A percentile compares a stretch with the other conserved stretches of the same genome.
Evolutionary conservation across 2,797 vertebrate species (phyloP).

Genomic region (Ibycter americanus): DNA sequence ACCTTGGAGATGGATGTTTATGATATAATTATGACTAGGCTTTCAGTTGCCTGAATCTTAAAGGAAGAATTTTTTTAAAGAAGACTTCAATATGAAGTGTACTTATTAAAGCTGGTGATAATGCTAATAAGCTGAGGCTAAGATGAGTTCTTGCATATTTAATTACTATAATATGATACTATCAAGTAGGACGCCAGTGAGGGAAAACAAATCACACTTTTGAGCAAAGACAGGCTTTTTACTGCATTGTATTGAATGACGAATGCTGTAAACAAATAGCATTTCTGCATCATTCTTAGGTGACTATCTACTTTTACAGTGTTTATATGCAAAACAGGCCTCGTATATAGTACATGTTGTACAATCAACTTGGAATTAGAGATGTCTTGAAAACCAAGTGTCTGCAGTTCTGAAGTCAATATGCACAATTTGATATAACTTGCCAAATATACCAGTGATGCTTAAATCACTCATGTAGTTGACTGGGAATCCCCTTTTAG

Average conservation of each 20-base stretch:
- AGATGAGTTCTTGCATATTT: background rate
- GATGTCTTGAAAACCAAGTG: background rate
- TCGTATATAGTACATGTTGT: background rate
- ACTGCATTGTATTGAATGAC: background rate
- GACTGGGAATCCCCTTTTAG: background rate
- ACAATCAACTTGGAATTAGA: background rate
- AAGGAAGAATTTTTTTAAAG: background rate
- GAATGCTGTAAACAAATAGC: background rate
- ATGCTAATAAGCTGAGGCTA: background rate
- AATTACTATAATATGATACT: background rate
- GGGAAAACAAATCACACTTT: background rate
- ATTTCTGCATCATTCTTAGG: background rate
- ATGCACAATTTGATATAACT: background rate
- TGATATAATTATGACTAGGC: background rate
- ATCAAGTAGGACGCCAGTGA: background rate
- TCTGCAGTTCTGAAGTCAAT: background rate
- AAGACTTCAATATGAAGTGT: background rate
- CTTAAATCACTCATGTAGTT: background rate
- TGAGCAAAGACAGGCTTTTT: background rate
- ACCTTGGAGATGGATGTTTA: background rate
- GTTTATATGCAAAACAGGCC: background rate
- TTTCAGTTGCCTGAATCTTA: background rate
- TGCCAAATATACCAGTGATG: background rate
- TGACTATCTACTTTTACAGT: background rate
- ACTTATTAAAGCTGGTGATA: background rate